A percentile compares a stretch with the other conserved stretches of the same genome.
Evolutionary conservation across 2,113 vertebrate species (phyloP).

Genomic region (Rhabdomys dilectus): DNA sequence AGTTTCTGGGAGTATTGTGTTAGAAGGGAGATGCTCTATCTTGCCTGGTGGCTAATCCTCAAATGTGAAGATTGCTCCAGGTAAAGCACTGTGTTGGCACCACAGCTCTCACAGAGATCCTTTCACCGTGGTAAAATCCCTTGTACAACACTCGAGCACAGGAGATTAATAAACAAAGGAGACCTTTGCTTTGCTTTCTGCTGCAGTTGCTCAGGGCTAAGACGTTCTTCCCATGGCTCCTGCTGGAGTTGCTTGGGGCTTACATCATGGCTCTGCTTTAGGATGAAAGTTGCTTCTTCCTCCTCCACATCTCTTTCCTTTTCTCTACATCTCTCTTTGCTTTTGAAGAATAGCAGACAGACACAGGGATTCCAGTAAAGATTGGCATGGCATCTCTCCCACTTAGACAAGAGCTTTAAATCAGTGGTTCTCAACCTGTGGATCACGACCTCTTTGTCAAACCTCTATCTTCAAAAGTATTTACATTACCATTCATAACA

Average conservation of each 20-base stretch:
- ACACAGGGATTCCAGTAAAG: neutral
- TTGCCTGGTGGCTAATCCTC: constrained; percentile 21
- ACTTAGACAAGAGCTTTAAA: neutral
- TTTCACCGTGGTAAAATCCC: neutral
- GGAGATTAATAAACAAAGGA: constrained; percentile 18
- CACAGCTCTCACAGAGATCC: neutral
- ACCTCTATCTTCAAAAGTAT: too few species aligned
- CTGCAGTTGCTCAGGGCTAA: neutral
- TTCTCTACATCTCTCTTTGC: neutral
- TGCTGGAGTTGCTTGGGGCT: neutral
- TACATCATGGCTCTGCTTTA: neutral
- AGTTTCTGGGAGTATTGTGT: neutral
- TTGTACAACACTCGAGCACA: neutral
- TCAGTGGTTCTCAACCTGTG: too few species aligned
- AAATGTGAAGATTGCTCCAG: neutral
- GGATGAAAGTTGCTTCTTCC: neutral
- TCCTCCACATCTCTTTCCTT: neutral
- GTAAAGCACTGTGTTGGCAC: neutral
- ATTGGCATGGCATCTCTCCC: neutral
- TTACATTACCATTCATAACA: too few species aligned
- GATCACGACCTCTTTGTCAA: too few species aligned
- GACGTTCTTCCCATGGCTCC: neutral
- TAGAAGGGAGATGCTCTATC: neutral
- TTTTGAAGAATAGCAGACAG: constrained; percentile 1
- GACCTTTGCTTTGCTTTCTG: neutral